Percentiles rank a stretch among this genome's conserved stretches.
phyloP scores from a whole-genome alignment of 2,888 invertebrate species.

The Omphaloscelis lunosa region DNA sequence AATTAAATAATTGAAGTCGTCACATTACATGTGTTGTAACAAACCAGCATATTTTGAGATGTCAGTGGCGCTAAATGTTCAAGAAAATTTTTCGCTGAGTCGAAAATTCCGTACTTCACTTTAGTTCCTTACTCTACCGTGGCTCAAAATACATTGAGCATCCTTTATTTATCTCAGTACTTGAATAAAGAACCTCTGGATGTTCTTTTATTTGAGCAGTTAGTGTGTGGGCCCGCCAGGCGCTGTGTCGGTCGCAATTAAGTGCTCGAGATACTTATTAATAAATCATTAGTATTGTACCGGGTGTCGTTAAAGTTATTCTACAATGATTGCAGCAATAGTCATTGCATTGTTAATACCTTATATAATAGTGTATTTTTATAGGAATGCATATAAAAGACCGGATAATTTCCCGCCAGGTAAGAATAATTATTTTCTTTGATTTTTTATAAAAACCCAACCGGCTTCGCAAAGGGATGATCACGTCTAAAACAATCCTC shows the following conservation, averaged over 20 bases:
- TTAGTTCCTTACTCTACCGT: constrained; percentile 25
- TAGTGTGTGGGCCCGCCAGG: constrained; percentile 1
- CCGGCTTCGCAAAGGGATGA: too few species aligned
- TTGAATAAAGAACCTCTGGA: constrained; percentile 9
- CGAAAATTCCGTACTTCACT: not conserved
- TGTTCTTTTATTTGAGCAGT: constrained; percentile 33
- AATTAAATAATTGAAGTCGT: constrained; percentile 10
- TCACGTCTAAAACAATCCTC: too few species aligned
- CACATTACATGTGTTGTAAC: not conserved
- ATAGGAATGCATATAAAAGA: constrained; percentile 83
- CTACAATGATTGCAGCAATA: constrained; percentile 75
- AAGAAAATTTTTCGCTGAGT: not conserved
- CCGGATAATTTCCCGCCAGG: constrained; percentile 91
- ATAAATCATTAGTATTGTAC: constrained; percentile 20
- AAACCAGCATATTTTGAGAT: not conserved
- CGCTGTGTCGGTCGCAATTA: constrained; percentile 12
- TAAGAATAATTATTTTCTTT: constrained; percentile 77
- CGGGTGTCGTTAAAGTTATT: constrained; percentile 2
- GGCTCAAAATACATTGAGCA: constrained; percentile 20
- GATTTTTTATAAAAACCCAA: too few species aligned
- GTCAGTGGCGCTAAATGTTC: not conserved
- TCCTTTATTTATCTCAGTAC: constrained; percentile 36
- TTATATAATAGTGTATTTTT: constrained; percentile 72
- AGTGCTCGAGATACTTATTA: constrained; percentile 11
- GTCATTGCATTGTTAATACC: constrained; percentile 79